These are phyloP conservation scores for Drosophila orena DNA, from an alignment of 1,140 invertebrate genomes.

Conservation along the genomic window DNA sequence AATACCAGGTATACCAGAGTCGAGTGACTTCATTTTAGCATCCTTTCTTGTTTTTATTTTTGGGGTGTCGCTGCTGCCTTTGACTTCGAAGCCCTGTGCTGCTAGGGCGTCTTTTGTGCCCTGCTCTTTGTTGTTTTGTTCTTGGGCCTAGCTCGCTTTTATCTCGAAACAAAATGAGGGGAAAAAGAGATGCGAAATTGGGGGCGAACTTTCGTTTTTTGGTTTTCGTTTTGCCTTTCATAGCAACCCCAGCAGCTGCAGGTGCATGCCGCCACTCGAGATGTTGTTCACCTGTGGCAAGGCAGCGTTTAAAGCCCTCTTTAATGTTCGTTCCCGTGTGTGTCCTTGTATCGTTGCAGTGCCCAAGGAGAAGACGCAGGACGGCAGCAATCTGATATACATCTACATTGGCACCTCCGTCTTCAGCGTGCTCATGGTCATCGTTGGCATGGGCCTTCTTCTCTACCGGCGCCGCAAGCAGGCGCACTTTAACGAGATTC, in stretches of 20 bases:
- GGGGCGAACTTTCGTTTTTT: constrained; percentile 84
- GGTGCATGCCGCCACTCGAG: constrained; percentile 74
- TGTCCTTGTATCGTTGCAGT: constrained; percentile 56
- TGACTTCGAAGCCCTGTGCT: constrained; percentile 26
- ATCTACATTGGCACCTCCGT: constrained; percentile 58
- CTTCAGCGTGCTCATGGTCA: constrained; percentile 52
- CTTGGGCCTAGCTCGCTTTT: constrained; percentile 64
- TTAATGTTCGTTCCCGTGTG: constrained; percentile 27
- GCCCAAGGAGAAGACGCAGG: constrained; percentile 73
- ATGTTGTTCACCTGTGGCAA: constrained; percentile 81
- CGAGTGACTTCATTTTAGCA: background rate
- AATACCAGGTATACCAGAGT: constrained; percentile 6
- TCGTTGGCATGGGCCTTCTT: constrained; percentile 44
- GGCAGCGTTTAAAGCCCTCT: constrained; percentile 46
- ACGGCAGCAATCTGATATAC: constrained; percentile 64
- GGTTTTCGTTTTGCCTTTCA: constrained; percentile 62
- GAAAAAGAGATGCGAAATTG: constrained; percentile 76
- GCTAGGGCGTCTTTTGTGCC: constrained; percentile 64
- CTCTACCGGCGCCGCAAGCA: constrained; percentile 78
- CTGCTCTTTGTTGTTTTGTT: constrained; percentile 65
- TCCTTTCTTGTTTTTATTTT: constrained; percentile 45
- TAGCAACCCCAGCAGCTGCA: constrained; percentile 24
- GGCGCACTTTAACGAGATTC: constrained; percentile 80
- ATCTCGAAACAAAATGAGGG: constrained; percentile 52
- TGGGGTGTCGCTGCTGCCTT: constrained; percentile 47